Evolutionary conservation across 2,113 vertebrate species (phyloP), one percentile per base, ranked within the genome.

Genomic region (Anhinga anhinga): DNA sequence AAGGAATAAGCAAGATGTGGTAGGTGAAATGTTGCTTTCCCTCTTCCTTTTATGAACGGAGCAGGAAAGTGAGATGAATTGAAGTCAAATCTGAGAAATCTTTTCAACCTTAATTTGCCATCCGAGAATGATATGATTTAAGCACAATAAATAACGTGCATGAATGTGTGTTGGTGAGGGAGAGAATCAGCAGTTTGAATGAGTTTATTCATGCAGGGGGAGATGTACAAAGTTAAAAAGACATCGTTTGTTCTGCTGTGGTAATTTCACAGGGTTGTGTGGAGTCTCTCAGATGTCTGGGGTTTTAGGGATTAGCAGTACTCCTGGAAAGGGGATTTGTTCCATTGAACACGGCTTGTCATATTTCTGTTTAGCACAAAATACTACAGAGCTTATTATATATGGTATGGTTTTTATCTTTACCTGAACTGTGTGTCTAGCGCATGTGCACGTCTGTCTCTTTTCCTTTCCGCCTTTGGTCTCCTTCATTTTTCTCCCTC

Each of bases 31-130:
- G 38, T 45, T 40, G 73, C 18, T 72, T 94, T 79, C 26, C 17
- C 34, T 90, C 74, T 80, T 1, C 1, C 32, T 91, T 86, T 63
- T 62, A 42, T 88, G 90, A 90, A 38, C 67, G 42, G 67, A 93
- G 52, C 62, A 88, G 74, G 49, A 90, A 96, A 91, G 44, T 34
- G 56, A 70, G 82, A 82, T 76, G 53, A 83, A 74, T 56, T 88
- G 44, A 61, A 95, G 82, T 82, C 19, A 95, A 80, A 90, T 34
- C 23, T 76, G 55, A 90, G 86, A 70, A 94, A 38, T 92, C 52
- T 82, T 96, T 72, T 92, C 94, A 80, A 22, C 62, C 50, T 90
- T 91, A 91, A 88, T 92, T 97, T 97, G 38, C 79, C 59, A 77
- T 67, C 30, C 5, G n/a, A 91, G 72, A 85, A 84, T 74, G 69